phyloP scores from a whole-genome alignment of 2,797 vertebrate species.

The Eulemur rubriventer region DNA sequence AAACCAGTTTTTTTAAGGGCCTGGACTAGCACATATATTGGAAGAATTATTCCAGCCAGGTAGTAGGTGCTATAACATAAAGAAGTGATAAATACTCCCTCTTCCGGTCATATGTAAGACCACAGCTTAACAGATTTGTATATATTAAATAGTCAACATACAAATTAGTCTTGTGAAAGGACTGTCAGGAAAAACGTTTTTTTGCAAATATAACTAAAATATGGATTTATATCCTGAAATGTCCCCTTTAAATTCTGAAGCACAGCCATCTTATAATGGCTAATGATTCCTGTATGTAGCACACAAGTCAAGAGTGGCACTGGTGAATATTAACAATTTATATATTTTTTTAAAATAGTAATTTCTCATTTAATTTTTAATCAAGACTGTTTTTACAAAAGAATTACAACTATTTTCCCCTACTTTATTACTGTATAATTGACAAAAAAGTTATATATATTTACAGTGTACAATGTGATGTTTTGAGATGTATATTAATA shows the following conservation, averaged over 20 bases:
- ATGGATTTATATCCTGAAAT: background rate
- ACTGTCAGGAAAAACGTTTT: background rate
- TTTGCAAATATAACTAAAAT: conserved; percentile 8
- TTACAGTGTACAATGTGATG: background rate
- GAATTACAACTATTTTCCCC: background rate
- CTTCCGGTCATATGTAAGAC: conserved; percentile 77
- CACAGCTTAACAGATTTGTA: conserved; percentile 48
- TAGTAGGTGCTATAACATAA: background rate
- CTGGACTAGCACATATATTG: background rate
- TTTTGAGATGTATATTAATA: background rate
- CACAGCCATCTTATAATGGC: background rate
- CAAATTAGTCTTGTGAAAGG: background rate
- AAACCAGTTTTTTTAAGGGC: background rate
- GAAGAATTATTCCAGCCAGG: background rate
- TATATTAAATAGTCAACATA: background rate
- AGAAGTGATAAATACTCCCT: conserved; percentile 69
- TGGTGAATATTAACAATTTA: background rate
- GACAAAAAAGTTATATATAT: background rate
- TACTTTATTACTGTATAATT: background rate
- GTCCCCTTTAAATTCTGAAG: conserved; percentile 14
- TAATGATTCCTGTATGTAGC: background rate
- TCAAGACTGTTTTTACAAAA: background rate
- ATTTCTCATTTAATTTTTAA: background rate
- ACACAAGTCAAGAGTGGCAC: background rate
- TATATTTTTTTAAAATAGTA: background rate